phyloP scores from a whole-genome alignment of 2,113 vertebrate genomes.

The Mystacornis crossleyi region DNA sequence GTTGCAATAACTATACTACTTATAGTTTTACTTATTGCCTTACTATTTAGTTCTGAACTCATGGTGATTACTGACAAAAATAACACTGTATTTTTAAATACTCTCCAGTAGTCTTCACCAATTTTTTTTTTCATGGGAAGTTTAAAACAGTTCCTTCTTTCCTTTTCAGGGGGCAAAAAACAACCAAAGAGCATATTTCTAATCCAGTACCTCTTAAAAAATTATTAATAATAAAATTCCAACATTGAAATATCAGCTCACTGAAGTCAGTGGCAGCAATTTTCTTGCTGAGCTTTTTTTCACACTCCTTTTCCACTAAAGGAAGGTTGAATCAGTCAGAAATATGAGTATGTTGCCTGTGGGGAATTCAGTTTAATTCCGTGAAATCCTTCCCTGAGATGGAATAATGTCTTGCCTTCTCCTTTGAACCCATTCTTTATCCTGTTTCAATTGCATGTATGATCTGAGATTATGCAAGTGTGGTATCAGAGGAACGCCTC shows the following conservation, averaged over 20 bases:
- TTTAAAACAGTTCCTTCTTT: background rate
- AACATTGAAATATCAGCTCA: background rate
- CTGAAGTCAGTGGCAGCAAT: background rate
- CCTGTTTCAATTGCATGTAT: background rate
- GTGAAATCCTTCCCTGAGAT: background rate
- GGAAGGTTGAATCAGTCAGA: background rate
- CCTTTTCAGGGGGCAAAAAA: rapidly evolving
- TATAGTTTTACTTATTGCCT: background rate
- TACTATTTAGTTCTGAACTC: background rate
- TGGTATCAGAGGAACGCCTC: background rate
- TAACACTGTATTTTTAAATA: background rate
- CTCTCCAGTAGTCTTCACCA: background rate
- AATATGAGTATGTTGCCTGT: background rate
- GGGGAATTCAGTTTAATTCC: background rate
- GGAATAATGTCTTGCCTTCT: background rate
- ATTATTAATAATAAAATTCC: background rate
- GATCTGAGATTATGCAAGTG: background rate
- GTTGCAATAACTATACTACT: background rate
- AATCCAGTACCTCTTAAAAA: background rate
- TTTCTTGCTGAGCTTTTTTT: background rate
- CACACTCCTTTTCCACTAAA: background rate
- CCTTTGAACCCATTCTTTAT: background rate
- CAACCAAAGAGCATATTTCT: background rate
- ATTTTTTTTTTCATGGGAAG: background rate
- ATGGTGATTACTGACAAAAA: background rate